These are phyloP conservation scores for Serrognathus titanus DNA, from an alignment of 2,888 invertebrate species.

Conservation along the genomic window DNA sequence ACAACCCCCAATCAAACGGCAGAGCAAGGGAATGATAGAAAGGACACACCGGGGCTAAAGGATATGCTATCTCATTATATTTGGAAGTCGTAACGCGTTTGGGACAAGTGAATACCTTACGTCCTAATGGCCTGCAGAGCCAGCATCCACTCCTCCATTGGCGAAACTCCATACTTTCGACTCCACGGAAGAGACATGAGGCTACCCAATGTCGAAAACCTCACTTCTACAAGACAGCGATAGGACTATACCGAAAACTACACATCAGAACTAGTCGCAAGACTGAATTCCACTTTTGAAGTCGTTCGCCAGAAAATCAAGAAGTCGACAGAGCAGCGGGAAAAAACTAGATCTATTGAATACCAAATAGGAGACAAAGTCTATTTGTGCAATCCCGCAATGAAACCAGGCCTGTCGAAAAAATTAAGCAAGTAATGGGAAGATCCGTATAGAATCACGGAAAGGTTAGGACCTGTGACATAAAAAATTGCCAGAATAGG, in stretches of 20 bases:
- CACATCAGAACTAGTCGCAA: constrained; percentile 10
- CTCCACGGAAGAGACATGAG: constrained; percentile 27
- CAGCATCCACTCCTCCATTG: constrained; percentile 20
- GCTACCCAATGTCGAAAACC: constrained; percentile 21
- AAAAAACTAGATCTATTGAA: neutral
- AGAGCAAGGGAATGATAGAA: constrained; percentile 35
- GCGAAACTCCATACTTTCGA: constrained; percentile 26
- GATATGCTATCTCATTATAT: constrained; percentile 32
- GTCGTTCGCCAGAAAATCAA: neutral
- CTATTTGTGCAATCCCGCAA: neutral
- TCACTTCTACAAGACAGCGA: constrained; percentile 11
- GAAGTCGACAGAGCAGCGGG: neutral
- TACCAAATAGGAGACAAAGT: neutral
- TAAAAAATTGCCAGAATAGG: neutral
- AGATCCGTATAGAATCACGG: neutral
- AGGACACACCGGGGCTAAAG: constrained; percentile 31
- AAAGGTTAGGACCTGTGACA: neutral
- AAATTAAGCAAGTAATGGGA: neutral
- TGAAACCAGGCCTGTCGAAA: neutral
- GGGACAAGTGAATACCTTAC: constrained; percentile 33
- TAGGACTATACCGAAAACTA: constrained; percentile 25
- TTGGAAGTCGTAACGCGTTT: constrained; percentile 23
- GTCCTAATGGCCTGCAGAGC: constrained; percentile 28
- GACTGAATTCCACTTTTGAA: constrained; percentile 5
- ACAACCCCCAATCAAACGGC: constrained; percentile 34